These are phyloP conservation scores for Mesoligia furuncula DNA, from an alignment of 2,888 invertebrate species.

Conservation along the genomic window DNA sequence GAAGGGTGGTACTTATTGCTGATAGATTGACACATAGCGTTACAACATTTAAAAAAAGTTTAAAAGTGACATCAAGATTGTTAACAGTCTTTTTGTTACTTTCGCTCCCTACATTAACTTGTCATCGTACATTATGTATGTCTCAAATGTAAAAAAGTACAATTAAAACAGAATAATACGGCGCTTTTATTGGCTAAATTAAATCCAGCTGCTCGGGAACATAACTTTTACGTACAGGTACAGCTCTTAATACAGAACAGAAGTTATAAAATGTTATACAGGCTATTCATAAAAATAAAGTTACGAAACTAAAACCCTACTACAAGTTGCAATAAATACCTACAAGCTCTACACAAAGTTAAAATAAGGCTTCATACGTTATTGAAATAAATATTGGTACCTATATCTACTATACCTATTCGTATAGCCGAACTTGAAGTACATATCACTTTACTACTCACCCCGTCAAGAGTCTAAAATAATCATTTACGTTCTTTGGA, in stretches of 20 bases:
- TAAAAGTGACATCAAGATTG: neutral
- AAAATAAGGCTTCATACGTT: neutral
- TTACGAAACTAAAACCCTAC: neutral
- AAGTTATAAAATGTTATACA: neutral
- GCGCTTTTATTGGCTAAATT: neutral
- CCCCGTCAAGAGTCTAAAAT: neutral
- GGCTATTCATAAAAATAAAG: neutral
- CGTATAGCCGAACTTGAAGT: neutral
- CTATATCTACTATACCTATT: neutral
- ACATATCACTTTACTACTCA: neutral
- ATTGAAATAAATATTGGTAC: neutral
- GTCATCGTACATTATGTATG: neutral
- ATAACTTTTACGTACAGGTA: neutral
- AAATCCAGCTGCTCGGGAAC: neutral
- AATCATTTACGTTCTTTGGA: neutral
- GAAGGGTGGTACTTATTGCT: neutral
- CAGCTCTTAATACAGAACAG: neutral
- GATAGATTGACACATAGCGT: neutral
- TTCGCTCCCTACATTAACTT: neutral
- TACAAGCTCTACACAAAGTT: neutral
- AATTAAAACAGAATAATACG: neutral
- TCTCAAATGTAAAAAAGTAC: neutral
- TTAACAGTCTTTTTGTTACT: neutral
- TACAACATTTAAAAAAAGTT: neutral
- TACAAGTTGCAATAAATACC: neutral